Evolutionary conservation across 2,797 vertebrate genomes (phyloP), one percentile per base, ranked within the genome.

Genomic region (Micromesistius poutassou): DNA sequence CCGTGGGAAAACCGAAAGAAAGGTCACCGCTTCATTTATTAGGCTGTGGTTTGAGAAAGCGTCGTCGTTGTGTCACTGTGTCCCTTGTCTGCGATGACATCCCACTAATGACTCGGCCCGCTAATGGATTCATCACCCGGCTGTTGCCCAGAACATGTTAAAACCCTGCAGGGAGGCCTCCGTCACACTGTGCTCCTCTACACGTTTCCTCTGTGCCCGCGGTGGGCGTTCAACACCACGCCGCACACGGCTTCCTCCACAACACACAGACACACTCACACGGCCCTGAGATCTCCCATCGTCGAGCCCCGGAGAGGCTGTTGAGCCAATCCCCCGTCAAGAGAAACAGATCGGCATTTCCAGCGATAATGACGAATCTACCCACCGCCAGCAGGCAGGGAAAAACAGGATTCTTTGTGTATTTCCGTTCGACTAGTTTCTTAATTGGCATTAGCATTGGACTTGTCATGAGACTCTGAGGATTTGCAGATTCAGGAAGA

Each of bases 91-190:
- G 82, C 73, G 81, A 82, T 91, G 90, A 90, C 91, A 92, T 91
- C 90, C 87, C 88, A 80, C 90, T 89, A 91, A 93, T 92, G 89
- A 90, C 88, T 89, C 35, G 74, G 75, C 80, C 75, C 55, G 77
- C 66, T 90, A 90, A 91, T 88, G 72, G 83, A 90, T 91, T 89
- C 88, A 83, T 85, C 84, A 77, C 78, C 88, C 87, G 77, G 81
- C 89, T 90, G 88, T 86, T 87, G 84, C 86, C 81, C 68, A 86
- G 87, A 88, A 88, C 84, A 83, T 76, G 82, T 83, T 82, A 84
- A 81, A 80, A 84, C 80, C 77, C 76, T 79, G 81, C 84, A 72
- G 16, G n/a, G 77, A 73, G n/a, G 82, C 85, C 86, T 80, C 86
- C 77, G 81, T 85, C 78, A 38, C 75, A 80, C 78, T 80, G 81